phyloP scores from a whole-genome alignment of 1,140 invertebrate genomes.

The Metaphire vulgaris region DNA sequence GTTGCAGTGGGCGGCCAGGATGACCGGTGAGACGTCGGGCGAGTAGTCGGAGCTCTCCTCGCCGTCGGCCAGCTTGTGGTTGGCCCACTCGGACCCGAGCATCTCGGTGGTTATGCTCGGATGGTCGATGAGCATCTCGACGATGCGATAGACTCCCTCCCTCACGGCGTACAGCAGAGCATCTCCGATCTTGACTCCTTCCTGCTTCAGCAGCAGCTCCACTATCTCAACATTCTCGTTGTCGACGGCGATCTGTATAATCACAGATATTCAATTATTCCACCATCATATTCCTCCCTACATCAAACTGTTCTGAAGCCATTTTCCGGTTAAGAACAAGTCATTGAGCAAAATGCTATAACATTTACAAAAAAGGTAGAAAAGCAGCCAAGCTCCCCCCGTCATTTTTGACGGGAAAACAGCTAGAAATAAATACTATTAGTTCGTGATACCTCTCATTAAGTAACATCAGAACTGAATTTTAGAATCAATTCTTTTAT shows the following conservation, averaged over 20 bases:
- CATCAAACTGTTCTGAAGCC: no score
- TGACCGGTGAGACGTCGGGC: slow-evolving; percentile 55
- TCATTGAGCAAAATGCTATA: no score
- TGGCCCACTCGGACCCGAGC: slow-evolving; percentile 52
- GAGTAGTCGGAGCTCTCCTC: slow-evolving; percentile 54
- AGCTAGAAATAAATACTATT: no score
- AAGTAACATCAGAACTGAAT: no score
- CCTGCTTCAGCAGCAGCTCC: slow-evolving; percentile 51
- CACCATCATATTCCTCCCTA: no score
- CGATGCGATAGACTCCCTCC: slow-evolving; percentile 58
- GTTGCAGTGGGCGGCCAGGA: slow-evolving; percentile 55
- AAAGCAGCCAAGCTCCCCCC: no score
- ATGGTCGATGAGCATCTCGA: slow-evolving; percentile 59
- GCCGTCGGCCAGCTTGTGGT: slow-evolving; percentile 42
- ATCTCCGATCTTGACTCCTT: slow-evolving; percentile 53
- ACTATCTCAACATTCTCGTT: slow-evolving; percentile 49
- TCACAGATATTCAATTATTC: no score
- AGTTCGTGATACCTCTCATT: no score
- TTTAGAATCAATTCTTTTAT: no score
- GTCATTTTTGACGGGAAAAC: no score
- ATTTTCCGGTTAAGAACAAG: no score
- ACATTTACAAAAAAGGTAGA: background rate
- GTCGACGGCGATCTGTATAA: slow-evolving; percentile 33
- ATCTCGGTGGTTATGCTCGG: slow-evolving; percentile 54
- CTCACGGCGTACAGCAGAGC: slow-evolving; percentile 54